Percentiles rank a stretch among this genome's conserved stretches.
These are phyloP conservation scores for Xyrichtys novacula DNA, from an alignment of 2,797 vertebrate species.

Conservation along the genomic window DNA sequence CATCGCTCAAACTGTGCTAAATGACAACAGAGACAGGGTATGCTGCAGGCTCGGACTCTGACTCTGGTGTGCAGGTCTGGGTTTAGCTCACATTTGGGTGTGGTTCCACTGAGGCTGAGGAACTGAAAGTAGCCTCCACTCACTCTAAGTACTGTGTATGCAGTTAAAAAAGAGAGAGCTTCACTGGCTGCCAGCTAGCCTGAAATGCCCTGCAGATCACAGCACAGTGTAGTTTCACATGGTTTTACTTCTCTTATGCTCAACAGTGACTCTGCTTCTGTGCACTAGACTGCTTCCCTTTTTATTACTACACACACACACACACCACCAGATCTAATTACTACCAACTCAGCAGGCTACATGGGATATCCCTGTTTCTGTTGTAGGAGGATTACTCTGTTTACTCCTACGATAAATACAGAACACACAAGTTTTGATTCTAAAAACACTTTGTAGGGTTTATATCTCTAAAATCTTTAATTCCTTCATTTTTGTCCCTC, in stretches of 20 bases:
- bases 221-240: neutral
- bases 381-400: too few relatives aligned
- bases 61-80: conserved; percentile 18
- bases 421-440: too few relatives aligned
- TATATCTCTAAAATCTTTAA: too few relatives aligned
- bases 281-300: conserved; percentile 1
- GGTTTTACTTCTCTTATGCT: conserved; percentile 25
- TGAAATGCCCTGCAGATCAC: neutral
- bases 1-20: neutral
- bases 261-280: conserved; percentile 15
- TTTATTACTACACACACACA: neutral
- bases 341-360: neutral
- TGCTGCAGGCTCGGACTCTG: neutral
- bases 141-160: neutral
- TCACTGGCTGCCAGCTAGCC: neutral
- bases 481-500: too few relatives aligned
- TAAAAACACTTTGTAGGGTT: too few relatives aligned
- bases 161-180: conserved; percentile 7
- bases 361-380: neutral
- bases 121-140: conserved; percentile 55
- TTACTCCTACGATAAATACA: too few relatives aligned
- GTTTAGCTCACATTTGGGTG: conserved; percentile 64
- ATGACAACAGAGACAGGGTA: neutral
- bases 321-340: neutral
- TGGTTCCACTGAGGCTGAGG: conserved; percentile 58